Evolutionary conservation across 2,797 vertebrate genomes (phyloP).

Genomic region (Hippopotamyrus pictus): DNA sequence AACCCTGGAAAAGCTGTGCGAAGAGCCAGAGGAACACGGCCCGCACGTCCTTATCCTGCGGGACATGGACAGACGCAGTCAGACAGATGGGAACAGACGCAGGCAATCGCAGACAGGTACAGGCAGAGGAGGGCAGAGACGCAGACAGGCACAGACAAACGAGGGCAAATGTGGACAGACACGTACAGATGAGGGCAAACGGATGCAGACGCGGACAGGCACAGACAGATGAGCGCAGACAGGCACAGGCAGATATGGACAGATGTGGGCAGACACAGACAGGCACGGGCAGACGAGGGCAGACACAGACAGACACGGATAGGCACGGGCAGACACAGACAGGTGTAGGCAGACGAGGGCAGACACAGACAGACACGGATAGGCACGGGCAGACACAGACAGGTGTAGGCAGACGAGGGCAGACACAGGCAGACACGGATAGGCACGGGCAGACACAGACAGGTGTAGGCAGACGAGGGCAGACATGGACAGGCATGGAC

Average conservation of each 20-base stretch:
- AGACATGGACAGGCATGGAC: background rate
- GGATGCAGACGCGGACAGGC: background rate
- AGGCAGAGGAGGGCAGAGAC: background rate
- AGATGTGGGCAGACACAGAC: background rate
- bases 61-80: constrained; percentile 24
- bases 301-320: background rate
- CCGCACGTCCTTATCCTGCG: constrained; percentile 93
- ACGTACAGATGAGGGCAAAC: background rate
- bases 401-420: background rate
- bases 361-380: too few relatives aligned
- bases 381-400: too few relatives aligned
- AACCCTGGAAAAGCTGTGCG: constrained; percentile 97
- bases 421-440: background rate
- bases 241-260: background rate
- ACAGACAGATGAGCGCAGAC: background rate
- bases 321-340: too few relatives aligned
- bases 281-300: background rate
- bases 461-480: background rate
- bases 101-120: background rate
- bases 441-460: background rate
- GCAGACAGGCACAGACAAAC: background rate
- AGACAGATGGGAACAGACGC: background rate
- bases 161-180: background rate
- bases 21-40: constrained; percentile 94
- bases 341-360: too few relatives aligned